Percentiles rank a stretch among this genome's conserved stretches.
Conservation (phyloP, 2,113 vertebrate species). For the Corapipo altera region DNA sequence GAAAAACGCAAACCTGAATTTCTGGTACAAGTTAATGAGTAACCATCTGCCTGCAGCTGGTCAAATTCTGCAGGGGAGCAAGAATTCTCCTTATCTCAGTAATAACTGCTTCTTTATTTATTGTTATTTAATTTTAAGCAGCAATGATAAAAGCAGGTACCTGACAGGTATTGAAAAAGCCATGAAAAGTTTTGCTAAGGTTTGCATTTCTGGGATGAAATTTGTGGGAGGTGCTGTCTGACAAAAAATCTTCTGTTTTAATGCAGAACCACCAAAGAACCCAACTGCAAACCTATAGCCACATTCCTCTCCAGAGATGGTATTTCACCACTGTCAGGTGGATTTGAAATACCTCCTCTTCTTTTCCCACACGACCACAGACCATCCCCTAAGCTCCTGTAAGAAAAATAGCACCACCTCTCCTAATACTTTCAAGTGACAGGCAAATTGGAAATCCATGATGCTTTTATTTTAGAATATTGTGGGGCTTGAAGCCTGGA, state of each 20-base stretch:
- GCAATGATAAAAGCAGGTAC: not conserved
- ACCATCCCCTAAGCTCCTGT: not conserved
- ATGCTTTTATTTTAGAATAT: slow-evolving; percentile 39
- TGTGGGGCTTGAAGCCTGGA: not conserved
- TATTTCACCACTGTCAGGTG: not conserved
- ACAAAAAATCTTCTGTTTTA: not conserved
- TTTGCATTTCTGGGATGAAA: not conserved
- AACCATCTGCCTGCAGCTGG: not conserved
- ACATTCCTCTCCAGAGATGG: not conserved
- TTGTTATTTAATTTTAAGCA: not conserved
- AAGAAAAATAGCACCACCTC: not conserved
- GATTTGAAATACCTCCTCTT: slow-evolving; percentile 1
- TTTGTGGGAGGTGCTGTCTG: not conserved
- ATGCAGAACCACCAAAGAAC: not conserved
- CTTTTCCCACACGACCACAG: not conserved
- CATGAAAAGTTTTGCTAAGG: not conserved
- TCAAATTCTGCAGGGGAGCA: not conserved
- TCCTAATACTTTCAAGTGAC: slow-evolving; percentile 20
- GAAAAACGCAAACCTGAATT: not conserved
- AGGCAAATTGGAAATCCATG: slow-evolving; percentile 44
- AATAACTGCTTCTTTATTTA: not conserved
- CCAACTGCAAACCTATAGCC: not conserved
- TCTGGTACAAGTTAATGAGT: not conserved
- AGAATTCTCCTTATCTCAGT: not conserved
- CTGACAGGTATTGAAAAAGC: not conserved